These are phyloP conservation scores for Ceratoteleas bidentatus DNA, from an alignment of 1,140 invertebrate genomes.

Conservation along the genomic window DNA sequence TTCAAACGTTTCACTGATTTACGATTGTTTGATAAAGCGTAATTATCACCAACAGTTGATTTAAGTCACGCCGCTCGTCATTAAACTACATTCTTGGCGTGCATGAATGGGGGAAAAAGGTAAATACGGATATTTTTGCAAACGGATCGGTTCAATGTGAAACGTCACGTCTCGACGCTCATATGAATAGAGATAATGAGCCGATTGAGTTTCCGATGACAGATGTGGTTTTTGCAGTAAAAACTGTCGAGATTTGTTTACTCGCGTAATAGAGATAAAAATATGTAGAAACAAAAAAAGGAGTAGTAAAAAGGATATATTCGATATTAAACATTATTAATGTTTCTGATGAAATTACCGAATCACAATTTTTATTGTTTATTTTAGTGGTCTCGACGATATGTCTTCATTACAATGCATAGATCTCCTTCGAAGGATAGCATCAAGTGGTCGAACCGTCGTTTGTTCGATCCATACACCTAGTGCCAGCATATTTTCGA, in stretches of 20 bases:
- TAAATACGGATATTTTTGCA: too few relatives aligned
- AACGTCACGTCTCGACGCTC: too few relatives aligned
- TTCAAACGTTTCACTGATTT: constrained; percentile 8
- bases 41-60: neutral
- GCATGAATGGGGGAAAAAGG: too few relatives aligned
- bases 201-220: neutral
- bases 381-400: constrained; percentile 88
- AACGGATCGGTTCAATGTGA: too few relatives aligned
- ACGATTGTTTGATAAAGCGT: neutral
- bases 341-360: too few relatives aligned
- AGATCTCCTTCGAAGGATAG: constrained; percentile 88
- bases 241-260: too few relatives aligned
- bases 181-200: neutral
- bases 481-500: constrained; percentile 88
- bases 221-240: too few relatives aligned
- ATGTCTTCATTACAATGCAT: constrained; percentile 89
- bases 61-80: neutral
- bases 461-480: constrained; percentile 96
- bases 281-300: too few relatives aligned
- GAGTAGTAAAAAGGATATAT: too few relatives aligned
- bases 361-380: constrained; percentile 22
- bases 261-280: too few relatives aligned
- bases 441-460: constrained; percentile 90
- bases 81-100: neutral
- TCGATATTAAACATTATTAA: too few relatives aligned